Percentiles rank a stretch among this genome's conserved stretches.
Conservation (phyloP, 2,797 vertebrate genomes). For the Poecilia wingei region DNA sequence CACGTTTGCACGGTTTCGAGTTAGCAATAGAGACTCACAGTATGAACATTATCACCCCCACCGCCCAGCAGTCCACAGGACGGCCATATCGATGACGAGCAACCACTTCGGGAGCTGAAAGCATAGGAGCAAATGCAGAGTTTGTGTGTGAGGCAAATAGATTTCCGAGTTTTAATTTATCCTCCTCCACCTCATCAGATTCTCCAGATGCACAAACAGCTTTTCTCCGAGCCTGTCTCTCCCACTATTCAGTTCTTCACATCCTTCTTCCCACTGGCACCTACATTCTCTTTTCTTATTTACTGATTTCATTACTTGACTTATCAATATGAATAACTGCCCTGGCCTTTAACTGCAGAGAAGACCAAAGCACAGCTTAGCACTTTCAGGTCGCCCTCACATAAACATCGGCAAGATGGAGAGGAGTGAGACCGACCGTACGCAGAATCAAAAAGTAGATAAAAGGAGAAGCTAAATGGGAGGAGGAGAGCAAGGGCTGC, state of each 20-base stretch:
- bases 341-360: constrained; percentile 45
- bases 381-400: constrained; percentile 33
- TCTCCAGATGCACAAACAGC: constrained; percentile 25
- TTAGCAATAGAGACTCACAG: constrained; percentile 79
- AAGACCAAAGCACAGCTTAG: constrained; percentile 47
- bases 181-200: constrained; percentile 25
- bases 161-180: constrained; percentile 22
- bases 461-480: constrained; percentile 24
- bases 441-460: constrained; percentile 38
- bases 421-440: constrained; percentile 23
- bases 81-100: constrained; percentile 88
- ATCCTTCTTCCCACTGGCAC: constrained; percentile 21
- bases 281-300: constrained; percentile 52
- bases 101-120: constrained; percentile 87
- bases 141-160: constrained; percentile 13
- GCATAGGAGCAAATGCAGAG: constrained; percentile 7
- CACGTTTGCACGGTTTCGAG: not conserved
- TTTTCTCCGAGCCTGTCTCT: constrained; percentile 25
- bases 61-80: constrained; percentile 90
- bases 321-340: constrained; percentile 59
- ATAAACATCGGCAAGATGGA: constrained; percentile 41
- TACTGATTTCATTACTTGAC: constrained; percentile 59
- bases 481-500: constrained; percentile 1
- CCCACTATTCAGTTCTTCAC: constrained; percentile 22
- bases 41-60: constrained; percentile 89